Conservation (phyloP, 2,113 vertebrate species). For the Apteryx mantelli region DNA sequence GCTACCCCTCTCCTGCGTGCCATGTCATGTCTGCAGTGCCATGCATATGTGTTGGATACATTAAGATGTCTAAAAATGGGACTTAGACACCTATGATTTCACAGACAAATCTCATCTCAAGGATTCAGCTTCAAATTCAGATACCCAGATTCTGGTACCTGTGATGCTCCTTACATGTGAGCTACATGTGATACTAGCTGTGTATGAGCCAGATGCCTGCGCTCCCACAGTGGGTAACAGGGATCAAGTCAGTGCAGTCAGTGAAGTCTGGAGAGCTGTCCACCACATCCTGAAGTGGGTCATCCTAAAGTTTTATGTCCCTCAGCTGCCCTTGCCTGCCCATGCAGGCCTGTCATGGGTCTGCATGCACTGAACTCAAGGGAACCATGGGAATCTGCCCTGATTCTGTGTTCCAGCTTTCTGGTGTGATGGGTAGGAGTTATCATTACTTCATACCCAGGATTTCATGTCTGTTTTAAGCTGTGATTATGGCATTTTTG, state of each 20-base stretch:
- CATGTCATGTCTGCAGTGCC: not conserved
- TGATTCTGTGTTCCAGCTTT: not conserved
- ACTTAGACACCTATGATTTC: not conserved
- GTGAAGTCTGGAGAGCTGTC: not conserved
- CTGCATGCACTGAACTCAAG: not conserved
- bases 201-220: rapidly evolving
- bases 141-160: not conserved
- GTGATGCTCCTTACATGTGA: not conserved
- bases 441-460: not conserved
- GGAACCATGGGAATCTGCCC: not conserved
- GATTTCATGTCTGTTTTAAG: not conserved
- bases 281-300: not conserved
- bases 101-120: not conserved
- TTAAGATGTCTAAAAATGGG: not conserved
- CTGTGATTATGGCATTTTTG: not conserved
- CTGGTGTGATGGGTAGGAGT: not conserved
- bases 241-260: not conserved
- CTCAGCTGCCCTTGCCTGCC: not conserved
- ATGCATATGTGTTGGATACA: not conserved
- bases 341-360: not conserved
- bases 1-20: not conserved
- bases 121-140: not conserved
- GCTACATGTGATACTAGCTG: rapidly evolving
- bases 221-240: not conserved
- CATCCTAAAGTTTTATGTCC: not conserved